Conservation (phyloP, 2,797 vertebrate genomes). For the Falco novaeseelandiae region DNA sequence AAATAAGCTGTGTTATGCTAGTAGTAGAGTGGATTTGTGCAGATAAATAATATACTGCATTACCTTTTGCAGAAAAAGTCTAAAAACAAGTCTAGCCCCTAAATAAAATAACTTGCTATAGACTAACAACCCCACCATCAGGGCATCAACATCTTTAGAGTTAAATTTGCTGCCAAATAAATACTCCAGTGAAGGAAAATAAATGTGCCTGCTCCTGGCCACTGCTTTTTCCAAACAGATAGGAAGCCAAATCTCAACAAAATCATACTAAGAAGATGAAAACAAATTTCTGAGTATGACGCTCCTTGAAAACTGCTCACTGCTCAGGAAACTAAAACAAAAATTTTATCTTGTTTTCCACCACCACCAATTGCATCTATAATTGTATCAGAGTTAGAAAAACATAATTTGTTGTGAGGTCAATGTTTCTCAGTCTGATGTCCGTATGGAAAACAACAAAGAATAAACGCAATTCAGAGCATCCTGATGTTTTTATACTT, state of each 20-base stretch:
- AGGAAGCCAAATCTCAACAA: not conserved
- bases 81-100: not conserved
- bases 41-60: not conserved
- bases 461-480: not conserved
- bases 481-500: not conserved
- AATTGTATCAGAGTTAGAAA: not conserved
- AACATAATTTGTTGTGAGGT: not conserved
- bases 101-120: not conserved
- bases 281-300: not conserved
- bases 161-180: not conserved
- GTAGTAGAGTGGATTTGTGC: not conserved
- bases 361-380: not conserved
- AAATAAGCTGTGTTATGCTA: not conserved
- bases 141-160: not conserved
- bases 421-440: not conserved
- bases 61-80: not conserved
- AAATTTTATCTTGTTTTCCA: not conserved
- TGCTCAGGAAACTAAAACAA: not conserved
- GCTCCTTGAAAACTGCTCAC: not conserved
- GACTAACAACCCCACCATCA: not conserved
- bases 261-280: not conserved
- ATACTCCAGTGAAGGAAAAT: not conserved
- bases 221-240: not conserved
- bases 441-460: not conserved
- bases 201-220: not conserved